Conservation (phyloP, 2,888 invertebrate species). For the Callyntrura guangdongensis region DNA sequence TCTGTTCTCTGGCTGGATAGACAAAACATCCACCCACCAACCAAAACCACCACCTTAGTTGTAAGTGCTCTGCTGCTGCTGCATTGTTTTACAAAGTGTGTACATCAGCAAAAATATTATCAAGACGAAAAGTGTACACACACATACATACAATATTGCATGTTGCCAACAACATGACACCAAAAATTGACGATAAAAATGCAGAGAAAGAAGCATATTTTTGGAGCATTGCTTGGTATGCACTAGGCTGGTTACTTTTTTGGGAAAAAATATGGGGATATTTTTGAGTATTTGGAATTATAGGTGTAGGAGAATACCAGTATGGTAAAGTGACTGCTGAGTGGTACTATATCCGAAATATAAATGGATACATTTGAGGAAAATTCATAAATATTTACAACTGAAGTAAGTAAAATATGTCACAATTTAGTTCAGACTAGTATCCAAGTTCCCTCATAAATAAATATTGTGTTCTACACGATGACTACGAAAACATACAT, state of each 20-base stretch:
- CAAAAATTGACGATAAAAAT: slow-evolving; percentile 64
- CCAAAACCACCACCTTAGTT: not conserved
- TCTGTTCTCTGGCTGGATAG: slow-evolving; percentile 17
- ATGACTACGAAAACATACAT: slow-evolving; percentile 33
- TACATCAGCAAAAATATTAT: slow-evolving; percentile 40
- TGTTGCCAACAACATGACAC: slow-evolving; percentile 72
- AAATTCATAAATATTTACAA: slow-evolving; percentile 75
- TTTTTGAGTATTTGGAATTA: not conserved
- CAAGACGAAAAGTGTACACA: slow-evolving; percentile 30
- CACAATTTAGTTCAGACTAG: slow-evolving; percentile 28
- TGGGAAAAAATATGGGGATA: not conserved
- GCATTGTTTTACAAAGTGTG: slow-evolving; percentile 48
- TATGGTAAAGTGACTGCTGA: not conserved
- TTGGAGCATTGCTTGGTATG: not conserved
- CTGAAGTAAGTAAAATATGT: slow-evolving; percentile 54
- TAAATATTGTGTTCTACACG: slow-evolving; percentile 55
- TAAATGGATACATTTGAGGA: slow-evolving; percentile 52
- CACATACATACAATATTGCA: slow-evolving; percentile 51
- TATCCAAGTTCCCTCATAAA: slow-evolving; percentile 43
- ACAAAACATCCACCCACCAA: slow-evolving; percentile 39
- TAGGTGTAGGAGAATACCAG: not conserved
- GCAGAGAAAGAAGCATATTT: slow-evolving; percentile 42
- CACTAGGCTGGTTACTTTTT: not conserved
- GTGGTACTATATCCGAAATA: slow-evolving; percentile 34
- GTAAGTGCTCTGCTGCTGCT: slow-evolving; percentile 33